Evolutionary conservation across 1,140 invertebrate species (phyloP).

Genomic region (Euglossa dilemma): DNA sequence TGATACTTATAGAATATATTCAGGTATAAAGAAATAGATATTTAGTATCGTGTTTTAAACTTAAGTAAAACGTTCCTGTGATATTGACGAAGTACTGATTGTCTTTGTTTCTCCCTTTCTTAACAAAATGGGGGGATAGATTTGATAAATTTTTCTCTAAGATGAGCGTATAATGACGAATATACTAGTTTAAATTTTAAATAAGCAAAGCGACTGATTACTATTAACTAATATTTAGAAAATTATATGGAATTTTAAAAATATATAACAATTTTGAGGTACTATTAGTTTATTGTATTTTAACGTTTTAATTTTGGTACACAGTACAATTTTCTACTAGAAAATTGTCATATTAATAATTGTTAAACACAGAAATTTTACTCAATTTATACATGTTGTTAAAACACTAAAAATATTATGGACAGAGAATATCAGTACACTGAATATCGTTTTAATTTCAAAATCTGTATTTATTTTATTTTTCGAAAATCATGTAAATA

Average conservation of each 20-base stretch:
- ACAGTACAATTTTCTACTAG: background rate
- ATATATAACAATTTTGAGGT: background rate
- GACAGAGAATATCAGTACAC: background rate
- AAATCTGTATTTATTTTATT: slow-evolving; percentile 14
- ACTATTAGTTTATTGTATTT: background rate
- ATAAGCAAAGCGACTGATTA: background rate
- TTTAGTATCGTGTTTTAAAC: slow-evolving; percentile 51
- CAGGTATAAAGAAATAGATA: background rate
- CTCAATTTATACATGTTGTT: slow-evolving; percentile 41
- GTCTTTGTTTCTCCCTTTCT: background rate
- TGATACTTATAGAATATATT: slow-evolving; percentile 6
- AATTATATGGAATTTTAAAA: background rate
- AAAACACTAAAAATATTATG: slow-evolving; percentile 1
- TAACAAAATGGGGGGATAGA: slow-evolving; percentile 1
- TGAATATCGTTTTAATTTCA: slow-evolving; percentile 17
- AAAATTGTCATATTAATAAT: background rate
- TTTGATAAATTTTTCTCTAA: slow-evolving; percentile 26
- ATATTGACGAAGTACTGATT: slow-evolving; percentile 49
- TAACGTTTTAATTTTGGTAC: background rate
- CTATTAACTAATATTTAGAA: background rate
- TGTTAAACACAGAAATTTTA: slow-evolving; percentile 21
- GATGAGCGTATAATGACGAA: background rate
- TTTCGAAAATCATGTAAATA: slow-evolving; percentile 21
- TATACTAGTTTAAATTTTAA: slow-evolving; percentile 8
- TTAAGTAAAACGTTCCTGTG: slow-evolving; percentile 57